Evolutionary conservation across 2,888 invertebrate genomes (phyloP), one percentile per base, ranked within the genome.

Genomic region (Andrena marginata): DNA sequence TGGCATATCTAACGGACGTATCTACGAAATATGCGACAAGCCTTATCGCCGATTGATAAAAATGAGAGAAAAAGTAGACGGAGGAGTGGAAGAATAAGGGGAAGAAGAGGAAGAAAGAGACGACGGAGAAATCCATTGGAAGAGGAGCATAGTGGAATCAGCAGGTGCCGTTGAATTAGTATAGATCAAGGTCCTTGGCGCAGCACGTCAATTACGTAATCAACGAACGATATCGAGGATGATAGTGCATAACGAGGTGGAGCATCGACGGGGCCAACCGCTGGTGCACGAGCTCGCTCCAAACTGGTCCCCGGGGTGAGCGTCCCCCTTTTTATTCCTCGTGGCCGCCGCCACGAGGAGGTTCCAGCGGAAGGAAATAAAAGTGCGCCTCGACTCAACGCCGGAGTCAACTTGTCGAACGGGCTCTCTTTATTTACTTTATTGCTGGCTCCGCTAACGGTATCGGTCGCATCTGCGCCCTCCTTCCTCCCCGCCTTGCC

Each of bases 341-440:
- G 23, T 73, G 59, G 35, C 68, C 62, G 49, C 42, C 48, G 29
- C 63, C 64, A 68, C 71, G 75, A 76, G 79, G 82, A 75, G 77
- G 77, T 74, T 69, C 76, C 79, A 56, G 76, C 77, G 83, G 84
- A 89, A 87, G 86, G 84, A 90, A 88, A 91, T 89, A 89, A 88
- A 90, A 89, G 88, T 82, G 85, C 81, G 82, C 80, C 83, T 62
- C 75, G 81, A 79, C 85, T 80, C 85, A 83, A 85, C 86, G 85
- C 82, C 88, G 42, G 85, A 89, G 87, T 89, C 85, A 84, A 87
- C 80, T 88, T 82, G 87, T 87, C 85, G 88, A 79, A 84, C 90
- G 87, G 90, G 88, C 80, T 80, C 90, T 91, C 90, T 93, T 93
- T 93, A 93, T 94, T 94, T 93, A 93, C 92, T 93, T 93, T 93